phyloP scores from a whole-genome alignment of 2,888 invertebrate species.

The Imbricaverruca yamaguchii region DNA sequence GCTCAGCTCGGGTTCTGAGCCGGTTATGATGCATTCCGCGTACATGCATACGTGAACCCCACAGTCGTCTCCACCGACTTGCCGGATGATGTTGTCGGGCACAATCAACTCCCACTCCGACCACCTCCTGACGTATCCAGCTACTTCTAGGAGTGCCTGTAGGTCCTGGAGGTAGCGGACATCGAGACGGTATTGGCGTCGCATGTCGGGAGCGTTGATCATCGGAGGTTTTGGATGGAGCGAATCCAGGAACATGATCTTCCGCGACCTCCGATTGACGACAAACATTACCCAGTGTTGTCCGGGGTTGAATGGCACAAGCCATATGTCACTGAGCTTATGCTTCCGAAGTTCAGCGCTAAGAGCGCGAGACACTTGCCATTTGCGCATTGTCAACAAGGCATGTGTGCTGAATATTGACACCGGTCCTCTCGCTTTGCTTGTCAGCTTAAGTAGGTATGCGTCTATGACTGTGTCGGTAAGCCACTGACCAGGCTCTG shows the following conservation, averaged over 20 bases:
- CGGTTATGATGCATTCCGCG: background rate
- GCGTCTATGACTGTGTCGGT: background rate
- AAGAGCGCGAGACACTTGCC: background rate
- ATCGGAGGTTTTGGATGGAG: background rate
- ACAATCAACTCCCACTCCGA: background rate
- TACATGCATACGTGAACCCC: background rate
- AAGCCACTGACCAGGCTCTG: background rate
- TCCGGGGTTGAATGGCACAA: background rate
- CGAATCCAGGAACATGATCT: background rate
- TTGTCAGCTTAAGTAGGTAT: background rate
- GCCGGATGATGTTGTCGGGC: background rate
- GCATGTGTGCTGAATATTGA: background rate
- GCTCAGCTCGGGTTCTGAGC: background rate
- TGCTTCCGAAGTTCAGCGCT: background rate
- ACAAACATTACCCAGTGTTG: background rate
- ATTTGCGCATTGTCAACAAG: background rate
- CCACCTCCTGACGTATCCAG: background rate
- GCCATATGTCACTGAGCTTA: background rate
- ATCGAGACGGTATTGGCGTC: background rate
- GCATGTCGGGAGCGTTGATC: background rate
- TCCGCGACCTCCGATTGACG: background rate
- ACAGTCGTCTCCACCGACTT: background rate
- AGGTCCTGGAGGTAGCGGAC: background rate
- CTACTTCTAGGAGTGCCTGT: background rate
- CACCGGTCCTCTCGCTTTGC: background rate